These are phyloP conservation scores for Leucopsar rothschildi DNA, from an alignment of 2,113 vertebrate genomes.

Conservation along the genomic window DNA sequence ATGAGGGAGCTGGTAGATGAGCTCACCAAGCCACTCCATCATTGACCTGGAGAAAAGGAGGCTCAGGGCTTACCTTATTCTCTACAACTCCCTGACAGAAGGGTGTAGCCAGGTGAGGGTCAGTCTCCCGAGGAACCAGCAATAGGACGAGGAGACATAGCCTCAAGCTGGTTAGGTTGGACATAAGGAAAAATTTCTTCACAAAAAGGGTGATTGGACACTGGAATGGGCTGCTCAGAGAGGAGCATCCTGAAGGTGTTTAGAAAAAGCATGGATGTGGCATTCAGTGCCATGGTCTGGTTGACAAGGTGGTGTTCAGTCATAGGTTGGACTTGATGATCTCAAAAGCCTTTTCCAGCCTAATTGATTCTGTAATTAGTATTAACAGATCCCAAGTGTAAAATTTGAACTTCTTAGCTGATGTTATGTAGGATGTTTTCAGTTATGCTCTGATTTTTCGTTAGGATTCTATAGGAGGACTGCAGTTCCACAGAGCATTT, in stretches of 20 bases:
- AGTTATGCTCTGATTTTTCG: not conserved
- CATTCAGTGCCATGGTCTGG: not conserved
- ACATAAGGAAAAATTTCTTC: not conserved
- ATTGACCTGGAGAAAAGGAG: not conserved
- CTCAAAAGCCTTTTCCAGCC: not conserved
- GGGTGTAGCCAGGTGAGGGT: not conserved
- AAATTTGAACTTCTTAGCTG: not conserved
- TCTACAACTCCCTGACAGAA: not conserved
- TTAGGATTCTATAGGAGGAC: not conserved
- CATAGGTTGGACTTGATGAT: not conserved
- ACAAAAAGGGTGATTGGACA: not conserved
- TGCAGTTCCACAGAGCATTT: not conserved
- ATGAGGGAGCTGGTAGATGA: not conserved
- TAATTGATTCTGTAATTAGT: not conserved
- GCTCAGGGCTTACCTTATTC: not conserved
- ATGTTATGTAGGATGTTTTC: not conserved
- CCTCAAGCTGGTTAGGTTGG: not conserved
- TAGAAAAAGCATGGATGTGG: accelerated
- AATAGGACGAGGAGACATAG: not conserved
- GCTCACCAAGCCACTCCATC: not conserved
- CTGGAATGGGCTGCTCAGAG: not conserved
- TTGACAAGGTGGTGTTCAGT: not conserved
- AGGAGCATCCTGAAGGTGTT: not conserved
- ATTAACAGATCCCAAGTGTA: not conserved
- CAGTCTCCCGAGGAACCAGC: not conserved